These are phyloP conservation scores for Leptatherina wallacei DNA, from an alignment of 2,797 vertebrate species.

Conservation along the genomic window DNA sequence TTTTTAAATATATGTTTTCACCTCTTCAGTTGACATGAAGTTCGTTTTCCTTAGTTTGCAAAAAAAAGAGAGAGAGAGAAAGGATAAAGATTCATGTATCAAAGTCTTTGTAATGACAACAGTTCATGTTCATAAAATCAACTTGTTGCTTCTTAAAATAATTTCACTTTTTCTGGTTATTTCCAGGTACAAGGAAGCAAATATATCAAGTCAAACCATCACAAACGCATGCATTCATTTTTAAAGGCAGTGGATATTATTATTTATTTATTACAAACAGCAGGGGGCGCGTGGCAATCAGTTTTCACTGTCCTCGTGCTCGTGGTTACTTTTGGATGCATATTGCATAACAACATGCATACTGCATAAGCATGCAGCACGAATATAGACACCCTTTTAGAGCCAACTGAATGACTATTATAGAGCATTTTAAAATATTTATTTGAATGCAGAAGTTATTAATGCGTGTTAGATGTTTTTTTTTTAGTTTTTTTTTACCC, in stretches of 20 bases:
- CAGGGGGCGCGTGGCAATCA: conserved; percentile 58
- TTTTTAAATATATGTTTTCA: conserved; percentile 14
- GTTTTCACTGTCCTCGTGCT: conserved; percentile 54
- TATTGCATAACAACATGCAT: conserved; percentile 77
- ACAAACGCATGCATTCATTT: neutral
- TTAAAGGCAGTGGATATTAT: neutral
- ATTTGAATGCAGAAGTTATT: conserved; percentile 8
- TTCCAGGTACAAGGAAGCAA: neutral
- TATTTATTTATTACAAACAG: conserved; percentile 13
- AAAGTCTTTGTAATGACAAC: conserved; percentile 74
- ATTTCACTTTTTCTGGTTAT: neutral
- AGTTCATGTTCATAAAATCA: conserved; percentile 80
- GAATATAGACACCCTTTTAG: conserved; percentile 50
- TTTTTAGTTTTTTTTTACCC: neutral
- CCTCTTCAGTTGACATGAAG: conserved; percentile 45
- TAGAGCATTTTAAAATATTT: conserved; percentile 37
- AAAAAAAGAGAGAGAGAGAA: conserved; percentile 36
- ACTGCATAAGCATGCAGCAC: conserved; percentile 57
- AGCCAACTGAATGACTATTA: conserved; percentile 10
- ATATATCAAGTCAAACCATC: neutral
- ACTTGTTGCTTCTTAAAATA: conserved; percentile 72
- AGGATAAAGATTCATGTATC: conserved; percentile 62
- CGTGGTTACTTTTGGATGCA: conserved; percentile 70
- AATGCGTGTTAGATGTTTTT: neutral
- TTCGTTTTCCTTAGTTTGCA: conserved; percentile 46